Conservation (phyloP, 2,797 vertebrate species). For the Diglossa cyanea region DNA sequence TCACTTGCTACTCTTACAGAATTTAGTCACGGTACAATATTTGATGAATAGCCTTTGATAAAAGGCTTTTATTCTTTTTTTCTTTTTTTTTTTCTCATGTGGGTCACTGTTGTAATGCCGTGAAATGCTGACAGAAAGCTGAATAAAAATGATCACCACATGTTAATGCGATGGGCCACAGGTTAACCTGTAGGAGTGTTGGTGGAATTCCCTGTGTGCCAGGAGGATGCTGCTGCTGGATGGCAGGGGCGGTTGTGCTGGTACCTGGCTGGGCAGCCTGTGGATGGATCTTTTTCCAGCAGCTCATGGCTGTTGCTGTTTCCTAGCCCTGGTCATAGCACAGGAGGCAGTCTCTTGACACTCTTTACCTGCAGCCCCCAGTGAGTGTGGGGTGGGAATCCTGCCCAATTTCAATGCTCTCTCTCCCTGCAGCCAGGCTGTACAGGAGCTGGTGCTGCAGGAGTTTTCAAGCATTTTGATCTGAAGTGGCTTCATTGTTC, state of each 20-base stretch:
- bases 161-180: background rate
- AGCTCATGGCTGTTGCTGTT: background rate
- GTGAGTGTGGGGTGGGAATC: background rate
- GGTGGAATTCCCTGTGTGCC: accelerated
- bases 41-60: constrained; percentile 42
- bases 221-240: background rate
- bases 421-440: background rate
- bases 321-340: background rate
- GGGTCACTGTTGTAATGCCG: background rate
- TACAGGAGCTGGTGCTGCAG: background rate
- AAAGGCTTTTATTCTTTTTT: background rate
- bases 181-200: background rate
- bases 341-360: background rate
- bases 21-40: constrained; percentile 30
- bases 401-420: background rate
- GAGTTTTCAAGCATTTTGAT: constrained; percentile 5
- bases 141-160: background rate
- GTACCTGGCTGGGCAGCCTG: background rate
- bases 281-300: background rate
- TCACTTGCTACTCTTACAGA: constrained; percentile 24
- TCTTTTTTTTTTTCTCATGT: background rate
- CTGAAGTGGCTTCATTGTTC: constrained; percentile 62
- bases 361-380: background rate
- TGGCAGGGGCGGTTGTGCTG: accelerated
- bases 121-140: constrained; percentile 37